These are phyloP conservation scores for Patella vulgata DNA, from an alignment of 1,140 invertebrate species.

Conservation along the genomic window DNA sequence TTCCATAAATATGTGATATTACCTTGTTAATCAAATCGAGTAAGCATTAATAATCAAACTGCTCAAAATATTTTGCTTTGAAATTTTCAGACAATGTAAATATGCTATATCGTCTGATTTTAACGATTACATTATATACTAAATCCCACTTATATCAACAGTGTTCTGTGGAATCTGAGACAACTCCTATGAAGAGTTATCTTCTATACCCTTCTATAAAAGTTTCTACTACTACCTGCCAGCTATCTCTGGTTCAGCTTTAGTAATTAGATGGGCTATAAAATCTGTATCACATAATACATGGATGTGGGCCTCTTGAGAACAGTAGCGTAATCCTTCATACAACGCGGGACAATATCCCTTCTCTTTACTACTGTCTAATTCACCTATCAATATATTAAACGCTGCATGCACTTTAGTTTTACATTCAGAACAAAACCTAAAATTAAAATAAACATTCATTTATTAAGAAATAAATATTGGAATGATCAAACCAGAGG, in stretches of 20 bases:
- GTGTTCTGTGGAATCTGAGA: too few relatives aligned
- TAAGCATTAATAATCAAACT: too few relatives aligned
- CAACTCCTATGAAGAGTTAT: too few relatives aligned
- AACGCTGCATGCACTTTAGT: constrained; percentile 90
- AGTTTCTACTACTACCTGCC: too few relatives aligned
- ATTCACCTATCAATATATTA: constrained; percentile 84
- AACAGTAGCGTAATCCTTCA: constrained; percentile 84
- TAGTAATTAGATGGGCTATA: constrained; percentile 84
- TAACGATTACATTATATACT: too few relatives aligned
- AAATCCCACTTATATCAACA: too few relatives aligned
- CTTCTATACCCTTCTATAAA: too few relatives aligned
- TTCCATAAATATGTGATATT: too few relatives aligned
- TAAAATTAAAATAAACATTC: constrained; percentile 49
- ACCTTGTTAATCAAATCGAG: too few relatives aligned
- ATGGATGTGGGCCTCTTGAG: constrained; percentile 87
- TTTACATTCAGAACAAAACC: constrained; percentile 91
- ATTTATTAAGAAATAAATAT: background rate
- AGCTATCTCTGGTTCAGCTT: constrained; percentile 79
- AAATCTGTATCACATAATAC: constrained; percentile 86
- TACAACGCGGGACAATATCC: constrained; percentile 88
- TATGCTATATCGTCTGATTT: too few relatives aligned
- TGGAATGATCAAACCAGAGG: background rate
- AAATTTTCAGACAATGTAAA: too few relatives aligned
- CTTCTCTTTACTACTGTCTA: constrained; percentile 85
- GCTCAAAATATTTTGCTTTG: too few relatives aligned